These are phyloP conservation scores for Girardia tigrina DNA, from an alignment of 2,888 invertebrate genomes.

Conservation along the genomic window DNA sequence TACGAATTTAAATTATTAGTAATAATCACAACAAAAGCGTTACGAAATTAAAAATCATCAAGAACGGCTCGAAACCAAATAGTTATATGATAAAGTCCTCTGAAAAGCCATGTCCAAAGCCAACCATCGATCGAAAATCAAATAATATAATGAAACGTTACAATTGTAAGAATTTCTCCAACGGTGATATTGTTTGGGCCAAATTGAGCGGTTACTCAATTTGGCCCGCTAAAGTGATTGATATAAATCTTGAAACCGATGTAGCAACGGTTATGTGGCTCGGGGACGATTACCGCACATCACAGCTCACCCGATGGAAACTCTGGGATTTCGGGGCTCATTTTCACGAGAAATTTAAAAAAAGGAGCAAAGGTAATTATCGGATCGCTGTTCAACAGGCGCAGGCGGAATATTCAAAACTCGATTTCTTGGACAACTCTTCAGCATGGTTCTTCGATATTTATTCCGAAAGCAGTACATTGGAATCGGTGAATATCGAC, in stretches of 20 bases:
- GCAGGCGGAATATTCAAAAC: constrained; percentile 3
- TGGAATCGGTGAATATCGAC: constrained; percentile 17
- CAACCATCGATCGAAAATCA: too few relatives aligned
- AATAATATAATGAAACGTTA: not conserved
- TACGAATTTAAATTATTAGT: too few relatives aligned
- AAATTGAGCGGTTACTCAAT: constrained; percentile 4
- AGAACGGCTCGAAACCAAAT: constrained; percentile 7
- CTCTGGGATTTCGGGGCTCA: not conserved
- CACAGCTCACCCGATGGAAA: not conserved
- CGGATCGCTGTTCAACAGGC: constrained; percentile 2
- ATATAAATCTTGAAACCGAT: not conserved
- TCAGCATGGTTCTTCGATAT: not conserved
- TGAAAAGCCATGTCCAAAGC: too few relatives aligned
- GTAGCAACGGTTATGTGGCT: not conserved
- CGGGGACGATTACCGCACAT: not conserved
- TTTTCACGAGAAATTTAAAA: not conserved
- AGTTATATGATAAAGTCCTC: not conserved
- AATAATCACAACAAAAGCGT: too few relatives aligned
- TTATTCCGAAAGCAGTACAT: not conserved
- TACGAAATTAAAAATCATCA: not conserved
- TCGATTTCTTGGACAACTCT: not conserved
- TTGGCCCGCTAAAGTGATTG: constrained; percentile 1
- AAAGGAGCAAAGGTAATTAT: not conserved
- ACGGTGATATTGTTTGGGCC: not conserved
- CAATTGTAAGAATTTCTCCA: not conserved